Conservation (phyloP, 92 coral and sea anemone species). For the Galaxea fascicularis region DNA sequence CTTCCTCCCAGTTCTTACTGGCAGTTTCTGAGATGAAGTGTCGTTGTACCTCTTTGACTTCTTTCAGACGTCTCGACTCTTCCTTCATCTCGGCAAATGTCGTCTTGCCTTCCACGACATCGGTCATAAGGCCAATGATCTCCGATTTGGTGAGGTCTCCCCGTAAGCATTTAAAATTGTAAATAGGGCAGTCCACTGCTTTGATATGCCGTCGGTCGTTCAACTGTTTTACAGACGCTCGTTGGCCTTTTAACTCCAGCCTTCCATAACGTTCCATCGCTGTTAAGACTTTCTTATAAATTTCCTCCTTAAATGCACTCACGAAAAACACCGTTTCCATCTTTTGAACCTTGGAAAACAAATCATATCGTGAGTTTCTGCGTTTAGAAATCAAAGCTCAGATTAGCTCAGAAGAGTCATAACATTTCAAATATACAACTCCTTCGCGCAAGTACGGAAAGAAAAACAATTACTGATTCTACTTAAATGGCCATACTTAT, state of each 20-base stretch:
- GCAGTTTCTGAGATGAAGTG: too few species aligned
- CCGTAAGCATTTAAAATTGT: background rate
- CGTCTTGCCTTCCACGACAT: background rate
- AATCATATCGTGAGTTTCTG: too few species aligned
- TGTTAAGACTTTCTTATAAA: background rate
- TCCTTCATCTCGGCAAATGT: background rate
- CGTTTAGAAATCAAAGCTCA: too few species aligned
- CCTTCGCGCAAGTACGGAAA: too few species aligned
- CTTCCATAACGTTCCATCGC: background rate
- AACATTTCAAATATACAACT: too few species aligned
- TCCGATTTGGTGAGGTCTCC: background rate
- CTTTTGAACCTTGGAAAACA: background rate
- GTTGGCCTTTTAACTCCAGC: background rate
- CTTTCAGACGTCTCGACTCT: background rate
- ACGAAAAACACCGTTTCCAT: background rate
- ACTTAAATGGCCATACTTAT: too few species aligned
- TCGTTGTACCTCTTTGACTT: too few species aligned
- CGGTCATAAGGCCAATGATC: background rate
- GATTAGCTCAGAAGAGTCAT: too few species aligned
- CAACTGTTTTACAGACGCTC: background rate
- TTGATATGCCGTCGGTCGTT: background rate
- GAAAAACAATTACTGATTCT: too few species aligned
- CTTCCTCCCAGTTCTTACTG: too few species aligned
- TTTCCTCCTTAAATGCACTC: background rate
- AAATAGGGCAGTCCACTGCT: background rate